These are phyloP conservation scores for Orussus abietinus DNA, from an alignment of 1,140 invertebrate species.

Conservation along the genomic window DNA sequence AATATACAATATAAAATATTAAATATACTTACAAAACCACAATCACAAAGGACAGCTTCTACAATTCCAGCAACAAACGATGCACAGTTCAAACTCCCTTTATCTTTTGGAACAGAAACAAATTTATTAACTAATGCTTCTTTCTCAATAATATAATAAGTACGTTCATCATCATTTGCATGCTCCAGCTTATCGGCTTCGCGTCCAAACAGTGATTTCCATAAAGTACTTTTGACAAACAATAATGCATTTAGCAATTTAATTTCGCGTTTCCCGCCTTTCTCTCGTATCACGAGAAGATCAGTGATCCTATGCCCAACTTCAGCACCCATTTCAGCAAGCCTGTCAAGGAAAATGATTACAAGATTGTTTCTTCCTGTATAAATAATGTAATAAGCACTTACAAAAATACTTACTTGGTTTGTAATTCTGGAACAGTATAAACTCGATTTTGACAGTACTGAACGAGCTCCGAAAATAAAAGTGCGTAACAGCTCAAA, in stretches of 20 bases:
- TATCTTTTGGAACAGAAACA: constrained; percentile 97
- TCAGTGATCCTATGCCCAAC: constrained; percentile 93
- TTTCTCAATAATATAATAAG: constrained; percentile 98
- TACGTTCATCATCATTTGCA: constrained; percentile 96
- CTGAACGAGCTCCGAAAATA: constrained; percentile 97
- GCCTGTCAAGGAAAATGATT: constrained; percentile 60
- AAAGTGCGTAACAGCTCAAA: constrained; percentile 87
- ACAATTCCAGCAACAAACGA: constrained; percentile 97
- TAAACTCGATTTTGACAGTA: constrained; percentile 96
- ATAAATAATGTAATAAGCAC: constrained; percentile 7
- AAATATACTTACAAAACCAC: constrained; percentile 97
- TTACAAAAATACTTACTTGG: constrained; percentile 62
- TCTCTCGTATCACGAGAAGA: constrained; percentile 88
- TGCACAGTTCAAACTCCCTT: constrained; percentile 96
- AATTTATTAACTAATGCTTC: constrained; percentile 96
- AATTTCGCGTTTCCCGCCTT: constrained; percentile 90
- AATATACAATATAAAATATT: no score
- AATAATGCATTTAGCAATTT: constrained; percentile 93
- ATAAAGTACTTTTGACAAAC: constrained; percentile 94
- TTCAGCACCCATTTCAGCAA: constrained; percentile 91
- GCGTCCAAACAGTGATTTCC: constrained; percentile 97
- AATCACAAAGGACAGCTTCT: constrained; percentile 90
- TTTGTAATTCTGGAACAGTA: constrained; percentile 92
- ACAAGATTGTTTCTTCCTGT: background rate
- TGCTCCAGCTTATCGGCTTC: constrained; percentile 99